phyloP scores from a whole-genome alignment of 2,888 invertebrate genomes.

The Spisula subtruncata region DNA sequence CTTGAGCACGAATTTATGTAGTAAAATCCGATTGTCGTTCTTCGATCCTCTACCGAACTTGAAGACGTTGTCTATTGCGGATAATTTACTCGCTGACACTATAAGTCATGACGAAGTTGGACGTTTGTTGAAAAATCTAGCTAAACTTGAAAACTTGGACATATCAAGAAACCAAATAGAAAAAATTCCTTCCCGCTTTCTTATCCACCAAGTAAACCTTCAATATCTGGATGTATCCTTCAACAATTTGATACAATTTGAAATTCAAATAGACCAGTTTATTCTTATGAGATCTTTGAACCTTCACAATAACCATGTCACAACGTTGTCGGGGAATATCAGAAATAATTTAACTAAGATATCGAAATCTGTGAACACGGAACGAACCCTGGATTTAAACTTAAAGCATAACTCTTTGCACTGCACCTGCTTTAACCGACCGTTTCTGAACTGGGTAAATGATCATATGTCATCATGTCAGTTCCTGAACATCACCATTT shows the following conservation, averaged over 20 bases:
- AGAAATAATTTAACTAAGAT: slow-evolving; percentile 2
- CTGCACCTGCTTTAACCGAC: slow-evolving; percentile 45
- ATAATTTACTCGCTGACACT: slow-evolving; percentile 32
- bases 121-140: slow-evolving; percentile 25
- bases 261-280: slow-evolving; percentile 46
- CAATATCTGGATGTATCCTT: not conserved
- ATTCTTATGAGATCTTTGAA: slow-evolving; percentile 21
- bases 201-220: slow-evolving; percentile 31
- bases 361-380: not conserved
- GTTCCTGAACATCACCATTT: slow-evolving; percentile 10
- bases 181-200: slow-evolving; percentile 32
- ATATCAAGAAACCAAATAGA: slow-evolving; percentile 38
- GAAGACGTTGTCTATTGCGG: not conserved
- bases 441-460: slow-evolving; percentile 43
- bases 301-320: slow-evolving; percentile 38
- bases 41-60: slow-evolving; percentile 47
- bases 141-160: slow-evolving; percentile 36
- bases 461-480: slow-evolving; percentile 26
- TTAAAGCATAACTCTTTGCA: slow-evolving; percentile 21
- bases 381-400: slow-evolving; percentile 12
- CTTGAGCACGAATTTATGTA: slow-evolving; percentile 42
- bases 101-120: slow-evolving; percentile 37
- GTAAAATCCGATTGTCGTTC: slow-evolving; percentile 23
- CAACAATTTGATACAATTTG: slow-evolving; percentile 39
- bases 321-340: slow-evolving; percentile 25